Evolutionary conservation across 2,797 vertebrate genomes (phyloP).

Genomic region (Eospalax fontanierii): DNA sequence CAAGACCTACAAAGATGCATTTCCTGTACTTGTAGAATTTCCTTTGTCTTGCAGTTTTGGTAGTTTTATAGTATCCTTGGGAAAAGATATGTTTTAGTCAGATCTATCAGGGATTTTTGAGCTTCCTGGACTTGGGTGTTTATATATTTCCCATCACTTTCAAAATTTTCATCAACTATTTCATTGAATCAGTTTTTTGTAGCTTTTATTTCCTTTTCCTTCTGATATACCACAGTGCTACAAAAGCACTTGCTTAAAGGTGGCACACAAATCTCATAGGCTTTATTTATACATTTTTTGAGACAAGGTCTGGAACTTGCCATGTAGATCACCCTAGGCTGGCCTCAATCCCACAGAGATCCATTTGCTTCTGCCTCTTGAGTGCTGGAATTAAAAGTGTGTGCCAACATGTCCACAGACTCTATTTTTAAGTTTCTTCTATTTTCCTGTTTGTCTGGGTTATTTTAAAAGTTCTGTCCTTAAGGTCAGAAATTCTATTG

Average conservation of each 20-base stretch:
- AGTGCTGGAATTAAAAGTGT: no score
- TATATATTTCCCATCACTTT: background rate
- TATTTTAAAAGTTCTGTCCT: no score
- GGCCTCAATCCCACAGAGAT: no score
- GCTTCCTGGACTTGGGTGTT: background rate
- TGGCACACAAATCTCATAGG: background rate
- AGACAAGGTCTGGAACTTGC: no score
- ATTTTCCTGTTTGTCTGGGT: background rate
- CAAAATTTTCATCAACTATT: background rate
- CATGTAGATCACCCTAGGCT: no score
- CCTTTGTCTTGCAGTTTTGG: background rate
- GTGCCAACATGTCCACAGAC: no score
- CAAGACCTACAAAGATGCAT: no score
- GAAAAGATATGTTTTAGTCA: background rate
- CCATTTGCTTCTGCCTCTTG: no score
- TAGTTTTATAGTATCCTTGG: background rate
- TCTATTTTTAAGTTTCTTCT: background rate
- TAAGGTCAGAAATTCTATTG: no score
- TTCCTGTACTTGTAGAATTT: background rate
- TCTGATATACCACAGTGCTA: background rate
- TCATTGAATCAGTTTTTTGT: background rate
- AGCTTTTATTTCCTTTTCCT: background rate
- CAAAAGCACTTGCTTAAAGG: background rate
- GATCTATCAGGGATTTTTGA: background rate
- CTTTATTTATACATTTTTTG: background rate